Percentiles rank a stretch among this genome's conserved stretches.
Evolutionary conservation across 2,888 invertebrate species (phyloP).

Genomic region (Drosophila villosipedis): DNA sequence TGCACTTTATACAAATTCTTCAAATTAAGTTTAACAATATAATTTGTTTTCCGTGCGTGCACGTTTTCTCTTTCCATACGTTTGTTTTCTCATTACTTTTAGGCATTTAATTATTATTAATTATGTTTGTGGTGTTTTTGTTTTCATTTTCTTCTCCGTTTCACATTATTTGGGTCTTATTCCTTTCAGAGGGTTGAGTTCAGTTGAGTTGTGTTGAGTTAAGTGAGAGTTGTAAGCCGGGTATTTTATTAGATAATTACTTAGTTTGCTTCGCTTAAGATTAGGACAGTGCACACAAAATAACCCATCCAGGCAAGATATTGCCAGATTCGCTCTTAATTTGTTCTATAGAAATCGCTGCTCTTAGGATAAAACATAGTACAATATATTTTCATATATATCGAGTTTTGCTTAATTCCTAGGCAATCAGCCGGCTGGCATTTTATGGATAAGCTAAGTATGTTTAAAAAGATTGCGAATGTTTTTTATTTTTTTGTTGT

Average conservation of each 20-base stretch:
- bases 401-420: slow-evolving; percentile 37
- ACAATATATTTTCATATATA: slow-evolving; percentile 18
- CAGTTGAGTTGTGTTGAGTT: slow-evolving; percentile 13
- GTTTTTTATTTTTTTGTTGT: slow-evolving; percentile 8
- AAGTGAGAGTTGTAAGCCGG: slow-evolving; percentile 41
- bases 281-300: slow-evolving; percentile 24
- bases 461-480: slow-evolving; percentile 46
- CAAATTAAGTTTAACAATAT: slow-evolving; percentile 58
- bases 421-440: slow-evolving; percentile 26
- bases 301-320: slow-evolving; percentile 4
- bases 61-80: slow-evolving; percentile 25
- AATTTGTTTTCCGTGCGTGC: slow-evolving; percentile 33
- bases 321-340: background rate
- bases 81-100: slow-evolving; percentile 14
- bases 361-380: slow-evolving; percentile 25
- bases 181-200: slow-evolving; percentile 11
- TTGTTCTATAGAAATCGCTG: slow-evolving; percentile 8
- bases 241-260: slow-evolving; percentile 38
- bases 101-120: slow-evolving; percentile 29
- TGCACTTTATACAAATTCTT: slow-evolving; percentile 57
- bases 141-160: background rate
- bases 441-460: slow-evolving; percentile 45
- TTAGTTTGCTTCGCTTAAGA: slow-evolving; percentile 51
- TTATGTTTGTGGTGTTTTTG: slow-evolving; percentile 31
- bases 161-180: slow-evolving; percentile 20